Conservation (phyloP, 2,888 invertebrate genomes). For the Callyntrura guangdongensis region DNA sequence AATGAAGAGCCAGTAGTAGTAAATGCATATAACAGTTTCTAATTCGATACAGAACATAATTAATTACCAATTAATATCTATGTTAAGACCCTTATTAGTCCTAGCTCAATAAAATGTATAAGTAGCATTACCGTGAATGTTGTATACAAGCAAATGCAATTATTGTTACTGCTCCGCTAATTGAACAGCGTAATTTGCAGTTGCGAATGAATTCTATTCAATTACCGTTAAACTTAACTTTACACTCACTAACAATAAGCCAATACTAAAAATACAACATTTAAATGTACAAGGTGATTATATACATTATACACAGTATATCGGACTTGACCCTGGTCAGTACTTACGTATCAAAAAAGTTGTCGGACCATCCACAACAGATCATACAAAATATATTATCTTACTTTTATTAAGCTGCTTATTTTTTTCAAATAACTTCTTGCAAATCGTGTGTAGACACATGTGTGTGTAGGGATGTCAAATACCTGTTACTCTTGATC, state of each 20-base stretch:
- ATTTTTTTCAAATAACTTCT: not conserved
- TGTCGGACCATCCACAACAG: constrained; percentile 75
- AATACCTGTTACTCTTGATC: not conserved
- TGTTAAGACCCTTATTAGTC: not conserved
- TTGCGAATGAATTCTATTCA: not conserved
- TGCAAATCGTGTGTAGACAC: not conserved
- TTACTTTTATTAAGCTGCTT: not conserved
- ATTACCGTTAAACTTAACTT: not conserved
- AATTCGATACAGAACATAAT: not conserved
- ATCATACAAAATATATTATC: constrained; percentile 43
- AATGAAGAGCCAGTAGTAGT: not conserved
- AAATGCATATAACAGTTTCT: not conserved
- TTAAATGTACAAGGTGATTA: constrained; percentile 35
- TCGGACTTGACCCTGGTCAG: constrained; percentile 53
- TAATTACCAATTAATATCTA: not conserved
- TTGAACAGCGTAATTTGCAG: not conserved
- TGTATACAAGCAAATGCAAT: constrained; percentile 4
- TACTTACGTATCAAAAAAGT: constrained; percentile 70
- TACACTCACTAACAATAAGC: not conserved
- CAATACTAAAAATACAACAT: constrained; percentile 8
- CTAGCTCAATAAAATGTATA: constrained; percentile 39
- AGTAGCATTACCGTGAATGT: not conserved
- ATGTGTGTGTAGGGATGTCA: not conserved
- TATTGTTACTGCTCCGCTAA: not conserved
- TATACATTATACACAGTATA: constrained; percentile 6